phyloP scores from a whole-genome alignment of 53 echinoderm and acorn worm species.

The Temnopleurus reevesii region DNA sequence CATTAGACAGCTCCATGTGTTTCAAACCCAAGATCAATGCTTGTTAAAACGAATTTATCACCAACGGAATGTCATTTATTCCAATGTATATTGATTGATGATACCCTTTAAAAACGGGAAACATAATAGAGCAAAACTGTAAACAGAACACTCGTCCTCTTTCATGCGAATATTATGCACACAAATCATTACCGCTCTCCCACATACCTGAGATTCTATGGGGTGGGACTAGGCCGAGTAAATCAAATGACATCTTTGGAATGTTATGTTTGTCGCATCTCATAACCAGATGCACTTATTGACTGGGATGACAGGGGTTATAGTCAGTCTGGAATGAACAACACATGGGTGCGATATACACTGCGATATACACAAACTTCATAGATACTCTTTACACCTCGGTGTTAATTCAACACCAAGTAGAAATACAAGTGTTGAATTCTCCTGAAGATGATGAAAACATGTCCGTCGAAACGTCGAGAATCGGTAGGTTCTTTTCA shows the following conservation, averaged over 20 bases:
- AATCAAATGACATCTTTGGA: conserved; percentile 50
- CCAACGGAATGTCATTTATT: background rate
- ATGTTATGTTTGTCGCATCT: conserved; percentile 15
- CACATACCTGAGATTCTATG: conserved; percentile 41
- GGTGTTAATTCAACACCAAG: too few relatives aligned
- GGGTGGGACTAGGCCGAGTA: conserved; percentile 15
- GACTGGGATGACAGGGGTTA: background rate
- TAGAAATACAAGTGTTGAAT: too few relatives aligned
- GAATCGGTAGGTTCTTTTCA: too few relatives aligned
- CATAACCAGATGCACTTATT: conserved; percentile 24
- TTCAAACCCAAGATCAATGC: too few relatives aligned
- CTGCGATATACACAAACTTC: too few relatives aligned
- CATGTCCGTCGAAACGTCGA: too few relatives aligned
- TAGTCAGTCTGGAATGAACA: background rate
- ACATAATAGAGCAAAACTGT: background rate
- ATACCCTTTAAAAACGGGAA: background rate
- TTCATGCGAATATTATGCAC: background rate
- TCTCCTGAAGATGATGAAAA: too few relatives aligned
- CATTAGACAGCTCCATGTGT: too few relatives aligned
- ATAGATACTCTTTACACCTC: too few relatives aligned
- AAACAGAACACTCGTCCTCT: background rate
- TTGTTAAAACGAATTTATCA: background rate
- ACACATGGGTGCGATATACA: background rate
- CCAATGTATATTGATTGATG: background rate
- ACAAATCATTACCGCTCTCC: background rate